Percentiles rank a stretch among this genome's conserved stretches.
phyloP scores from a whole-genome alignment of 2,113 vertebrate genomes.

The Hyperopisus bebe region DNA sequence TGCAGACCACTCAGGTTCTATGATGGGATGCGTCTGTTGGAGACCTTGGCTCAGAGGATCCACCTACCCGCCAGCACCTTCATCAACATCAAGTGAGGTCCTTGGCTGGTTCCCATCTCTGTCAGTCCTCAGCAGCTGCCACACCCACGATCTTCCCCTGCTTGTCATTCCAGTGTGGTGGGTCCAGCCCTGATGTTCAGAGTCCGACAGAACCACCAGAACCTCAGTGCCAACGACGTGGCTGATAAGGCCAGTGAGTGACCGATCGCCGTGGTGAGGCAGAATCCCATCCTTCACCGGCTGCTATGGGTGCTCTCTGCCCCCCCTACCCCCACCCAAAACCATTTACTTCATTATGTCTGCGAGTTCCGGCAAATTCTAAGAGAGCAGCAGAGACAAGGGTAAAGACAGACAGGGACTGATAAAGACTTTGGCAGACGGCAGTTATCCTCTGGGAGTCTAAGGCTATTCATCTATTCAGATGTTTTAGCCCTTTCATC shows the following conservation, averaged over 20 bases:
- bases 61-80: slow-evolving; percentile 70
- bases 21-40: slow-evolving; percentile 69
- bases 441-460: not conserved
- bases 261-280: not conserved
- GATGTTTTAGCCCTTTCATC: not conserved
- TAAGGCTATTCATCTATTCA: not conserved
- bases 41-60: slow-evolving; percentile 71
- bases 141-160: not conserved
- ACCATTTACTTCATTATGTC: not conserved
- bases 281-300: not conserved
- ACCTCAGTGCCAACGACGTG: slow-evolving; percentile 67
- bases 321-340: not conserved
- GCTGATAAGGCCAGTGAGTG: slow-evolving; percentile 71
- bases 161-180: slow-evolving; percentile 63
- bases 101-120: not conserved
- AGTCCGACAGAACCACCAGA: slow-evolving; percentile 76
- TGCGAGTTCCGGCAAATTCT: not conserved
- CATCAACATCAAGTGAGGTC: slow-evolving; percentile 81
- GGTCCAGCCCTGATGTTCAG: slow-evolving; percentile 79
- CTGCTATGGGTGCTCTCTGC: not conserved
- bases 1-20: slow-evolving; percentile 73
- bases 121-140: not conserved
- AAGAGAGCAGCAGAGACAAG: not conserved
- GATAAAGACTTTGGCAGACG: not conserved
- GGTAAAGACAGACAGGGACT: not conserved